Base-by-base conservation (phyloP, 2,797 vertebrate species). In the Muscicapa striata region DNA sequence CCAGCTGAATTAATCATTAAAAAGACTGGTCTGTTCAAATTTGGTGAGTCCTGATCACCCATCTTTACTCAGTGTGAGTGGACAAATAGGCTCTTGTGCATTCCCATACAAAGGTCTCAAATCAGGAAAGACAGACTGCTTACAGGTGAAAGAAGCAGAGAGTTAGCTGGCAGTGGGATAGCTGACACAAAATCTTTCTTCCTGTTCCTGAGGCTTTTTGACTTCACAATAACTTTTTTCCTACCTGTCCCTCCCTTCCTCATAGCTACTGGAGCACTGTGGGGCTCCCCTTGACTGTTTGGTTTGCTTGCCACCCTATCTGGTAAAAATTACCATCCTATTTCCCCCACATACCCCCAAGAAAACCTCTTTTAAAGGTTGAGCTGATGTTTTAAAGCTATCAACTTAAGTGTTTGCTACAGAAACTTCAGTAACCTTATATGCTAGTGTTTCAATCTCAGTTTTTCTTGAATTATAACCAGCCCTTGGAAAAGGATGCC, bases 331-430 rank as follows among this genome's bases (percentile, higher is more conserved):
- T 64, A 6, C 27, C 7, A 8, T 52, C 36, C 12, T 30, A 7
- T 70, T 87, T 70, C 10, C 7, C 7, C 1, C 3, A 5, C 9
- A 1, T 1, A 8, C 1, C 1, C 32, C 1, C 11, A 46, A 6
- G 10, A 55, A 83, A 73, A 62, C 4, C 1, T 18, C 21, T 48
- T 84, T n/a, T 22, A 48, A 85, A 45, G 19, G 15, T 0, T 49
- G 49, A 73, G 4, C 34, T 58, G 36, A 36, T 45, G 4, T 59
- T 67, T 67, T 45, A 41, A 79, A 84, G 12, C 29, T 66, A 15
- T 23, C 36, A 22, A 13, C 4, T 45, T 55, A 23, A 27, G 8
- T 21, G 22, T 8, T 72, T 6, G 1, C 14, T 36, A 7, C 36
- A 72, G 57, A 77, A 87, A 32, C 12, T 27, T 55, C 13, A 54